Percentiles rank a stretch among this genome's conserved stretches.
These are phyloP conservation scores for Anodontia alba DNA, from an alignment of 2,888 invertebrate genomes.

Conservation along the genomic window DNA sequence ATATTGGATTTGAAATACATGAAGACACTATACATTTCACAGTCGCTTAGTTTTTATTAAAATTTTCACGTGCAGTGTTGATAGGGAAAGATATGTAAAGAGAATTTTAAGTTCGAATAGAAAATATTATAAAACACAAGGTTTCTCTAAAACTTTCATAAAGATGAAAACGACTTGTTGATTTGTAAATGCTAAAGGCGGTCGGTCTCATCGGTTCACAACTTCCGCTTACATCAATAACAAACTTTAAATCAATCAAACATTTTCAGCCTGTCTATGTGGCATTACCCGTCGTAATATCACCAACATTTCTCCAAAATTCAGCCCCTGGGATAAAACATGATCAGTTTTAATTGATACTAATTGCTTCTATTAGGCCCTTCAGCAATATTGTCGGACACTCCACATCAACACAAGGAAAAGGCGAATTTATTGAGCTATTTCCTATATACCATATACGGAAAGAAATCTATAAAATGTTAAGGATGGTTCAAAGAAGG, in stretches of 20 bases:
- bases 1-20: too few species aligned
- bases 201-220: neutral
- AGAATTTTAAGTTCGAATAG: too few species aligned
- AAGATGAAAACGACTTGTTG: too few species aligned
- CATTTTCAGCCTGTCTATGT: neutral
- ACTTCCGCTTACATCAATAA: slow-evolving; percentile 14
- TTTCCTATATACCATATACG: neutral
- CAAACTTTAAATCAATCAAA: neutral
- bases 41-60: too few species aligned
- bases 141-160: too few species aligned
- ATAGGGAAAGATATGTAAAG: too few species aligned
- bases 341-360: slow-evolving; percentile 16
- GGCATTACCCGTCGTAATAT: neutral
- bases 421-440: neutral
- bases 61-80: too few species aligned
- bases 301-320: neutral
- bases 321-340: neutral
- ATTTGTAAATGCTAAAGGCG: neutral
- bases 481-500: neutral
- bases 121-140: too few species aligned
- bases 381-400: neutral
- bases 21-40: too few species aligned
- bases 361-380: slow-evolving; percentile 12
- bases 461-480: neutral
- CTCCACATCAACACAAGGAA: neutral